Evolutionary conservation across 1,140 invertebrate genomes (phyloP).

Genomic region (Rhysida immarginata): DNA sequence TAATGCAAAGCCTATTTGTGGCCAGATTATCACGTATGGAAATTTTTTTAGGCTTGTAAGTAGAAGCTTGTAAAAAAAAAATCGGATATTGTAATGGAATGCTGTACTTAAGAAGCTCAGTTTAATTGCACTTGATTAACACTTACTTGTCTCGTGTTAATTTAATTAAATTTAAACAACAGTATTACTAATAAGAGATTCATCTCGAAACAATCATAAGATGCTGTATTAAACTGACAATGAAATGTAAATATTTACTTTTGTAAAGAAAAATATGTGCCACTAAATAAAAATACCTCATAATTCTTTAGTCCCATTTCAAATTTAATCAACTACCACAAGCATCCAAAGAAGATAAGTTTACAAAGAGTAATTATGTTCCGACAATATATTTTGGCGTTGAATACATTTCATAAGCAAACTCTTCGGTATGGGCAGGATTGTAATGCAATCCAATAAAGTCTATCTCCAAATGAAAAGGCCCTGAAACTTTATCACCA

Average conservation of each 20-base stretch:
- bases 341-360: not conserved
- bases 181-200: too few relatives aligned
- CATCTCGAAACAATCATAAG: too few relatives aligned
- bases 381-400: conserved; percentile 44
- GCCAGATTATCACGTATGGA: not conserved
- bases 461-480: conserved; percentile 83
- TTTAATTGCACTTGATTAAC: too few relatives aligned
- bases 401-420: conserved; percentile 82
- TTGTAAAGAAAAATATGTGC: not conserved
- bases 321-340: too few relatives aligned
- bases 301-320: too few relatives aligned
- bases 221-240: not conserved
- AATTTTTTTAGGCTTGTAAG: not conserved
- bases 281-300: not conserved
- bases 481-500: conserved; percentile 55
- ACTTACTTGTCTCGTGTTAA: too few relatives aligned
- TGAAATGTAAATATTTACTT: not conserved
- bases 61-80: too few relatives aligned
- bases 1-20: not conserved
- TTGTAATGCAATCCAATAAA: conserved; percentile 73
- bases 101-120: too few relatives aligned
- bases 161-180: too few relatives aligned
- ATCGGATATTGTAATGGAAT: too few relatives aligned
- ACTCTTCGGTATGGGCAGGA: conserved; percentile 54
- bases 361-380: not conserved